A percentile compares a stretch with the other conserved stretches of the same genome.
Evolutionary conservation across 2,113 vertebrate species (phyloP).

Genomic region (Rhinolophus sinicus): DNA sequence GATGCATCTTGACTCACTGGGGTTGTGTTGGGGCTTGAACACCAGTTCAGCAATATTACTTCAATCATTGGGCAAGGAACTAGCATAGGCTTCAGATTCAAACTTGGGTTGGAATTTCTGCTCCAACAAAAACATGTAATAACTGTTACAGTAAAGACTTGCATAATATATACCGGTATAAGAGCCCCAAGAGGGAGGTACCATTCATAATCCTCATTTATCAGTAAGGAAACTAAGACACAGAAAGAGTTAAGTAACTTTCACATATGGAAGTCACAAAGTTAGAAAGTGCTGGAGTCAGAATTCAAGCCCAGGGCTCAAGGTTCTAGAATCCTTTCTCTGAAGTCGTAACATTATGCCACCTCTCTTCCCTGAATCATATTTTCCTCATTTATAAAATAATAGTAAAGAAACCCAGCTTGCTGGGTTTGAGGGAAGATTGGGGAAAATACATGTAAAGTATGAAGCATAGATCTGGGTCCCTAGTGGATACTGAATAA

Average conservation of each 20-base stretch:
- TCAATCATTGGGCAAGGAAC: background rate
- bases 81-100: background rate
- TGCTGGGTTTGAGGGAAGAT: background rate
- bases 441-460: background rate
- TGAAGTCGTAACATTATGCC: background rate
- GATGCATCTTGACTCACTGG: background rate
- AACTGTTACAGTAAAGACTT: background rate
- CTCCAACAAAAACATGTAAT: background rate
- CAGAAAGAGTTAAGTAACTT: background rate
- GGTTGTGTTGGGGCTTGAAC: background rate
- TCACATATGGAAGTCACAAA: background rate
- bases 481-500: background rate
- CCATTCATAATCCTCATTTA: background rate
- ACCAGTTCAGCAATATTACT: background rate
- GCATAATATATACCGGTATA: background rate
- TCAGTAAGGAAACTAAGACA: background rate
- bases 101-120: background rate
- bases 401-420: background rate
- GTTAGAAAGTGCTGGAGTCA: background rate
- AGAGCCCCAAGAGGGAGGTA: background rate
- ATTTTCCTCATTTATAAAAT: background rate
- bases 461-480: background rate
- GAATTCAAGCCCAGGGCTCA: background rate
- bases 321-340: background rate
- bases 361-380: background rate